Conservation (phyloP, 2,113 vertebrate genomes). For the Hippolais icterina region DNA sequence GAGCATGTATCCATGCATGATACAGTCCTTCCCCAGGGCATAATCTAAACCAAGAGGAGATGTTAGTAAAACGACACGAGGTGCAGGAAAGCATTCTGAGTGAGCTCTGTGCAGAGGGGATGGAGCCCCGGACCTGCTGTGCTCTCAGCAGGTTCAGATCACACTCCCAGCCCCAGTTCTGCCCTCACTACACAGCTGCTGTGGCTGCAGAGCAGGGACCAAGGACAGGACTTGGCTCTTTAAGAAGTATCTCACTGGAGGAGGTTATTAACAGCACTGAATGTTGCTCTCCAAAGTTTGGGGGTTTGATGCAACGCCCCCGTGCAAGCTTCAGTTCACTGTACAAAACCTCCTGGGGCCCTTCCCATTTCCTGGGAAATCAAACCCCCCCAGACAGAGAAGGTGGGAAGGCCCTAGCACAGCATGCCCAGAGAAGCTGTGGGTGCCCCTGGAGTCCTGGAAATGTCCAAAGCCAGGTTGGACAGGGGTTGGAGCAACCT, state of each 20-base stretch:
- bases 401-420: neutral
- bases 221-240: neutral
- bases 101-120: fast-evolving
- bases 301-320: neutral
- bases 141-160: fast-evolving
- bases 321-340: neutral
- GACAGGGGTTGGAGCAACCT: neutral
- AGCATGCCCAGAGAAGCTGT: neutral
- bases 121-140: fast-evolving
- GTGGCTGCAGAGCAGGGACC: neutral
- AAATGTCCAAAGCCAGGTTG: neutral
- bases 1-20: constrained; percentile 95
- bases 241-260: neutral
- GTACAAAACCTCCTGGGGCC: neutral
- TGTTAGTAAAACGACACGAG: fast-evolving
- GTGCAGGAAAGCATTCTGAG: neutral
- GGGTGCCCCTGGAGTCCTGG: neutral
- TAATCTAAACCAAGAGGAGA: constrained; percentile 79
- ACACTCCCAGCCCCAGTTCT: neutral
- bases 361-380: neutral
- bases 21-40: constrained; percentile 94
- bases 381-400: neutral
- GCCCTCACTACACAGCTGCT: neutral
- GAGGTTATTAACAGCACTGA: neutral
- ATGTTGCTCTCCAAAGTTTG: neutral